Conservation (phyloP, 2,113 vertebrate genomes). For the Podarcis raffonei region DNA sequence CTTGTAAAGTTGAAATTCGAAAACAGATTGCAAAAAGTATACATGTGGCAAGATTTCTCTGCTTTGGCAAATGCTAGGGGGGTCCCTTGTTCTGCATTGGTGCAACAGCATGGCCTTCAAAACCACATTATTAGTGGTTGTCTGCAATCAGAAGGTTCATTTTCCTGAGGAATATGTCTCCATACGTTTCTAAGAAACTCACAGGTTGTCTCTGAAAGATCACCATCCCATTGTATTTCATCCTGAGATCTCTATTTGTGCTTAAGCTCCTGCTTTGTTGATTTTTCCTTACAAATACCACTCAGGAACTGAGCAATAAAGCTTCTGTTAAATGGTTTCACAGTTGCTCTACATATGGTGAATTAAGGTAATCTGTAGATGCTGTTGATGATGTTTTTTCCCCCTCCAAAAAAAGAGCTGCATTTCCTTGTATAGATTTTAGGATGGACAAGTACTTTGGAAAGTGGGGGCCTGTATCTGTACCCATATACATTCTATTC, state of each 20-base stretch:
- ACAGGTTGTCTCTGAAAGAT: neutral
- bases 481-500: constrained; percentile 78
- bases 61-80: too few species aligned
- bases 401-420: constrained; percentile 39
- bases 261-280: neutral
- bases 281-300: constrained; percentile 8
- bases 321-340: constrained; percentile 39
- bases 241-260: neutral
- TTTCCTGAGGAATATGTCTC: neutral
- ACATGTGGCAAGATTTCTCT: too few species aligned
- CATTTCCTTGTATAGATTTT: constrained; percentile 2
- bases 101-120: neutral
- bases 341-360: constrained; percentile 54
- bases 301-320: constrained; percentile 45
- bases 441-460: constrained; percentile 70
- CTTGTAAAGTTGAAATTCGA: too few species aligned
- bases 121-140: neutral
- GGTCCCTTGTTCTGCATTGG: too few species aligned
- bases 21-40: too few species aligned
- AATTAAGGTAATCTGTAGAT: constrained; percentile 64
- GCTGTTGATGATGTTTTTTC: constrained; percentile 47
- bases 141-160: neutral
- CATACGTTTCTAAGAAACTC: neutral
- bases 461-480: constrained; percentile 74
- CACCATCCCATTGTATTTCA: neutral